A percentile compares a stretch with the other conserved stretches of the same genome.
Evolutionary conservation across 2,797 vertebrate species (phyloP).

Genomic region (Alcedo atthis): DNA sequence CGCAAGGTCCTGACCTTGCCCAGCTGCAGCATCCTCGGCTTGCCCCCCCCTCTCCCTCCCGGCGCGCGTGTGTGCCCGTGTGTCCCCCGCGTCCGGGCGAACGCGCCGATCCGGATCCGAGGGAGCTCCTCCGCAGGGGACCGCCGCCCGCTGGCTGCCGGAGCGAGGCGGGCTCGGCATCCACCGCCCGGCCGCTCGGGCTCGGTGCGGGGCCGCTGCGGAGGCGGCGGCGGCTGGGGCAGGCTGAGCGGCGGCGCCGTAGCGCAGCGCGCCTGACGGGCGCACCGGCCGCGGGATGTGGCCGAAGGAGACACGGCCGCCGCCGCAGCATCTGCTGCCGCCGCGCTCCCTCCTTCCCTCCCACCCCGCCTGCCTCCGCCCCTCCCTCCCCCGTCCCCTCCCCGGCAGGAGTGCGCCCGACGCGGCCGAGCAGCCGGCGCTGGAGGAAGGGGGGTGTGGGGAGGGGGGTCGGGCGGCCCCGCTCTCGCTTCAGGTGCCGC

Average conservation of each 20-base stretch:
- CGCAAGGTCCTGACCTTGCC: constrained; percentile 80
- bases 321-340: constrained; percentile 42
- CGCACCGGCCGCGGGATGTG: constrained; percentile 53
- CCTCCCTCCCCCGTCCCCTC: constrained; percentile 25
- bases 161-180: constrained; percentile 4
- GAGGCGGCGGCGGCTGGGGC: not conserved
- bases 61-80: not conserved
- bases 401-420: constrained; percentile 36
- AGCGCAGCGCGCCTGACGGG: constrained; percentile 45
- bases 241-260: constrained; percentile 35
- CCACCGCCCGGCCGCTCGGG: not conserved
- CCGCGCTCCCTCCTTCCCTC: not conserved
- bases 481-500: not conserved
- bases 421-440: constrained; percentile 5
- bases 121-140: constrained; percentile 56
- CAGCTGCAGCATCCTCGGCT: constrained; percentile 59
- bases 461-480: not conserved
- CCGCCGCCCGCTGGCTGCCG: constrained; percentile 20
- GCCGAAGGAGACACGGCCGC: constrained; percentile 37
- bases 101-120: not conserved
- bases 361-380: constrained; percentile 7
- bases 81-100: not conserved
- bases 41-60: not conserved
- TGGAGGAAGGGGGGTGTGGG: not conserved
- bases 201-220: not conserved